phyloP scores from a whole-genome alignment of 2,113 vertebrate species.

The Ornithorhynchus anatinus region DNA sequence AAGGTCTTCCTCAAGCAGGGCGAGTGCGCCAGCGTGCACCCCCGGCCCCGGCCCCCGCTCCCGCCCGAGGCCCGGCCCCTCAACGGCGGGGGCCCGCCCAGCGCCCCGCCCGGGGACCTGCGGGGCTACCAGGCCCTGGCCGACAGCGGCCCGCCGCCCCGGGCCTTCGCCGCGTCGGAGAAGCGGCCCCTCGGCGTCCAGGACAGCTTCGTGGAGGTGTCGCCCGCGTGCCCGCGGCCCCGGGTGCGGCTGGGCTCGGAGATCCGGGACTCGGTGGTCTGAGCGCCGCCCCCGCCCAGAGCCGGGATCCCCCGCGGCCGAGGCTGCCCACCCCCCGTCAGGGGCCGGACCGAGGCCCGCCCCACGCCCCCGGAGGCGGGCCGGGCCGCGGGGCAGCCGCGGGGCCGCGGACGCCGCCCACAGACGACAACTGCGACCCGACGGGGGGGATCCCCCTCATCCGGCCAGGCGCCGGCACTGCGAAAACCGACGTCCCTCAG shows the following conservation, averaged over 20 bases:
- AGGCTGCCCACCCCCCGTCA: neutral
- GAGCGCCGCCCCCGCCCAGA: constrained; percentile 33
- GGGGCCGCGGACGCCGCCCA: no score
- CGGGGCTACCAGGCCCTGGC: constrained; percentile 94
- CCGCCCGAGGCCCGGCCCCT: constrained; percentile 86
- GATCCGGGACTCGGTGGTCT: constrained; percentile 96
- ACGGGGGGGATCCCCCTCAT: rapidly evolving
- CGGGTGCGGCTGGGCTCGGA: constrained; percentile 92
- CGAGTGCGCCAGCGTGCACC: constrained; percentile 76
- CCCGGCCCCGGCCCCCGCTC: constrained; percentile 77
- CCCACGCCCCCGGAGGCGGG: no score
- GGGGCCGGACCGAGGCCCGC: neutral
- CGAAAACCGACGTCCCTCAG: neutral
- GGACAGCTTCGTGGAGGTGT: constrained; percentile 89
- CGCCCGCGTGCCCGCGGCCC: constrained; percentile 82
- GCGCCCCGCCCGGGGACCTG: constrained; percentile 76
- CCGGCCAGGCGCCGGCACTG: neutral
- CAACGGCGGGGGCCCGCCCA: constrained; percentile 79
- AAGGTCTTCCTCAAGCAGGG: constrained; percentile 88
- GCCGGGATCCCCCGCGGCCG: neutral
- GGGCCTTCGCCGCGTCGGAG: constrained; percentile 82
- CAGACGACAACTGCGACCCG: neutral
- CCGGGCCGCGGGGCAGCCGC: neutral
- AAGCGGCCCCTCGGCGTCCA: constrained; percentile 84
- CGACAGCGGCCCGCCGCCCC: constrained; percentile 80